A percentile compares a stretch with the other conserved stretches of the same genome.
phyloP scores from a whole-genome alignment of 2,113 vertebrate genomes.

The Myotis brandtii region DNA sequence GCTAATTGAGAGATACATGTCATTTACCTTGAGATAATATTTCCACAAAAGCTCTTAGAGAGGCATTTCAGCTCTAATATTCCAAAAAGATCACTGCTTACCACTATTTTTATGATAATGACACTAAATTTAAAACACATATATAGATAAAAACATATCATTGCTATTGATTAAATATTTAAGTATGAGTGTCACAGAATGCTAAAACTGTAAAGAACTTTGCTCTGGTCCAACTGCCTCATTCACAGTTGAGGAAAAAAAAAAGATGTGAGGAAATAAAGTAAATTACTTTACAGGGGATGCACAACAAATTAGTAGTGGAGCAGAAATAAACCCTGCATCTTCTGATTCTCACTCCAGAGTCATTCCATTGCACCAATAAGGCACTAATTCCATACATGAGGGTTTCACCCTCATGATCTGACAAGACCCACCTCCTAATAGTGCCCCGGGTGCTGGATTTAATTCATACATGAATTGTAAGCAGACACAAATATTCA shows the following conservation, averaged over 20 bases:
- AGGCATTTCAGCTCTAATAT: neutral
- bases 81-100: neutral
- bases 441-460: neutral
- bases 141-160: neutral
- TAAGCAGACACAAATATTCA: neutral
- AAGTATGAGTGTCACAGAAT: neutral
- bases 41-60: conserved; percentile 61
- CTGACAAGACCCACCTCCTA: neutral
- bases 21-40: conserved; percentile 58
- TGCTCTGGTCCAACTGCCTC: neutral
- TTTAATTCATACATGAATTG: neutral
- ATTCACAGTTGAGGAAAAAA: neutral
- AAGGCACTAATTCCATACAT: neutral
- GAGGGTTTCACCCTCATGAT: neutral
- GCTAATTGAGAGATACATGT: conserved; percentile 59
- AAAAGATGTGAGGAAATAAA: neutral
- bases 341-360: neutral
- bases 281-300: neutral
- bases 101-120: neutral
- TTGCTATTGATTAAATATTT: conserved; percentile 43
- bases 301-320: neutral
- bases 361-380: neutral
- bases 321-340: neutral
- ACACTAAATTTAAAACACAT: neutral
- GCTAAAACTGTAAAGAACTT: neutral